phyloP scores from a whole-genome alignment of 2,888 invertebrate genomes.

The Temnothorax ravouxi region DNA sequence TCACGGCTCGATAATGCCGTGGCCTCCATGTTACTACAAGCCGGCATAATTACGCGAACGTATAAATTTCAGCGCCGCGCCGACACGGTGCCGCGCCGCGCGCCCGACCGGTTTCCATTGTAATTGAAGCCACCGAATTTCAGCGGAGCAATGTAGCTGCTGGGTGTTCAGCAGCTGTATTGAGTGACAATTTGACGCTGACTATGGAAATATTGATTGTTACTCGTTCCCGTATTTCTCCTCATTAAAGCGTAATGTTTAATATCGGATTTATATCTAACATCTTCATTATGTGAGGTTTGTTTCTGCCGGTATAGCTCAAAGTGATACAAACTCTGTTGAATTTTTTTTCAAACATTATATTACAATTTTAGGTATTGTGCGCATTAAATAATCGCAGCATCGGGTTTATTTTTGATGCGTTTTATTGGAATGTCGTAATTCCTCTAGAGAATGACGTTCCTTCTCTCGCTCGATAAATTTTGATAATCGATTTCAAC shows the following conservation, averaged over 20 bases:
- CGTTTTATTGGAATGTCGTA: conserved; percentile 8
- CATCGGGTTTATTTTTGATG: background rate
- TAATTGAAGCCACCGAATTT: conserved; percentile 31
- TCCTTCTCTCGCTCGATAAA: background rate
- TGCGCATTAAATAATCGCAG: background rate
- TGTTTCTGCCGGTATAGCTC: background rate
- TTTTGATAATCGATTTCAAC: conserved; percentile 48
- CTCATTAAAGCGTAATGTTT: background rate
- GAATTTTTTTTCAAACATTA: background rate
- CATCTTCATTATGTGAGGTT: too few species aligned
- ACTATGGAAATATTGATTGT: conserved; percentile 2
- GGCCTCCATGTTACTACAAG: background rate
- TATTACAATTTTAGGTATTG: background rate
- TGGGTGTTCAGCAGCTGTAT: background rate
- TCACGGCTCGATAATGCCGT: conserved; percentile 39
- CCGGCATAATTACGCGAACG: conserved; percentile 47
- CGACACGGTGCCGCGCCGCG: background rate
- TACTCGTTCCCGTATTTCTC: background rate
- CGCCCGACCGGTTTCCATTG: conserved; percentile 21
- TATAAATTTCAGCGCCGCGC: conserved; percentile 49
- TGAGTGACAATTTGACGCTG: conserved; percentile 36
- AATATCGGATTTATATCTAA: background rate
- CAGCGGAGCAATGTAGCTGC: background rate
- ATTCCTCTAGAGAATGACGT: background rate
- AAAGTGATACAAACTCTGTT: too few species aligned